Percentiles rank a stretch among this genome's conserved stretches.
Conservation (phyloP, 2,888 invertebrate species). For the Sarcophaga rosellei region DNA sequence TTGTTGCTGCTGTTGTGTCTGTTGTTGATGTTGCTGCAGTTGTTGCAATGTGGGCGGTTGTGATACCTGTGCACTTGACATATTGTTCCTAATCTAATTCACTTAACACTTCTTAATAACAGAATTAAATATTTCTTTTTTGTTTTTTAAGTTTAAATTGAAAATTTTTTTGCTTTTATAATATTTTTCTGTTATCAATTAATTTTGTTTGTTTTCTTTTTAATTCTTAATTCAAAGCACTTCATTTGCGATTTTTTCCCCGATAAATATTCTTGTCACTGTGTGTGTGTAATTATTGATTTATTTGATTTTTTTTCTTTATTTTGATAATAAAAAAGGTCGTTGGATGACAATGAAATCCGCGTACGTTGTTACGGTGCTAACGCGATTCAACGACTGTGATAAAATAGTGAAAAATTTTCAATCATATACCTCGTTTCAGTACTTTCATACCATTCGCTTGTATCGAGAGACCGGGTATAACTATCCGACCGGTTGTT, state of each 20-base stretch:
- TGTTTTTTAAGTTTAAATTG: slow-evolving; percentile 1
- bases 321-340: background rate
- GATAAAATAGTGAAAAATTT: slow-evolving; percentile 70
- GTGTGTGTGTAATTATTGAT: background rate
- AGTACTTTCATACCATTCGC: slow-evolving; percentile 49
- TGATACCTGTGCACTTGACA: slow-evolving; percentile 81
- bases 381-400: slow-evolving; percentile 78
- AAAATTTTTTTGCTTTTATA: slow-evolving; percentile 13
- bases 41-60: slow-evolving; percentile 76
- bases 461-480: slow-evolving; percentile 45
- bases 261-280: slow-evolving; percentile 10
- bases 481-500: slow-evolving; percentile 26
- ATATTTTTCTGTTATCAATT: background rate
- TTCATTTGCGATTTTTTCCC: slow-evolving; percentile 22
- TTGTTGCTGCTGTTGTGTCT: slow-evolving; percentile 69
- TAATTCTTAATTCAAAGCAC: slow-evolving; percentile 15
- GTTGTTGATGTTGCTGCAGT: slow-evolving; percentile 68
- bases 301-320: slow-evolving; percentile 7
- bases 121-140: slow-evolving; percentile 14
- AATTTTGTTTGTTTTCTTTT: slow-evolving; percentile 27
- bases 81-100: slow-evolving; percentile 70
- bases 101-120: slow-evolving; percentile 17
- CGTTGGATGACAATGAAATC: slow-evolving; percentile 2
- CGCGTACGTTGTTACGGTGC: slow-evolving; percentile 65
- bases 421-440: slow-evolving; percentile 73